Conservation (phyloP, 35 echinoderm and acorn worm genomes). For the Holothuria glaberrima region DNA sequence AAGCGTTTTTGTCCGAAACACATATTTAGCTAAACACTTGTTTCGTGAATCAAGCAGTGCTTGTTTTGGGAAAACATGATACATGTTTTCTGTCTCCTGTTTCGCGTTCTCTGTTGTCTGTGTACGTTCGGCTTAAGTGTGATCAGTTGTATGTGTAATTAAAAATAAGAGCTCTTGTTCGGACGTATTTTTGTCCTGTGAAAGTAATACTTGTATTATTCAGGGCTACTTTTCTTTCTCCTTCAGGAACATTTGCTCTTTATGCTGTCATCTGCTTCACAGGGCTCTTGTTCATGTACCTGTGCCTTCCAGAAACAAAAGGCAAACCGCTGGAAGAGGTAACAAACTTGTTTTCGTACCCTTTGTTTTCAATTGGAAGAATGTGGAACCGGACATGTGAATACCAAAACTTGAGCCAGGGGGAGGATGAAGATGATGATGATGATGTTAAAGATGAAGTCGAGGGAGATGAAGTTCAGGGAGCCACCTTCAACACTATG, state of each 20-base stretch:
- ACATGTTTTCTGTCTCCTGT: too few relatives aligned
- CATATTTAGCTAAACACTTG: too few relatives aligned
- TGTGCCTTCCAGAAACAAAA: constrained; percentile 93
- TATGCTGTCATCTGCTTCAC: constrained; percentile 78
- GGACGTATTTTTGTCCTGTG: too few relatives aligned
- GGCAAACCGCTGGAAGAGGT: constrained; percentile 83
- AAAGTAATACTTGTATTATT: too few relatives aligned
- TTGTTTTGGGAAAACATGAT: too few relatives aligned
- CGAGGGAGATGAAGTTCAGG: neutral
- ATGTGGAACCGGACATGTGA: neutral
- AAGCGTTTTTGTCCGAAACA: too few relatives aligned
- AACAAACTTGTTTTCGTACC: constrained; percentile 67
- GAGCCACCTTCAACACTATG: too few relatives aligned
- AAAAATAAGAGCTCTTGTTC: too few relatives aligned
- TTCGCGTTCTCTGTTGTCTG: too few relatives aligned
- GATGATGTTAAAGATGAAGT: neutral
- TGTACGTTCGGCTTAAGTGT: too few relatives aligned
- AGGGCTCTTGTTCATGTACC: constrained; percentile 76
- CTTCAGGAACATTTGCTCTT: constrained; percentile 86
- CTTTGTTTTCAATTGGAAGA: constrained; percentile 39
- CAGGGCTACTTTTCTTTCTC: neutral
- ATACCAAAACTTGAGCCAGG: neutral
- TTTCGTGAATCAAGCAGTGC: too few relatives aligned
- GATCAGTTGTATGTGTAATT: too few relatives aligned
- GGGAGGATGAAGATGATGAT: neutral